These are phyloP conservation scores for Melinaea menophilus DNA, from an alignment of 2,888 invertebrate genomes.

Conservation along the genomic window DNA sequence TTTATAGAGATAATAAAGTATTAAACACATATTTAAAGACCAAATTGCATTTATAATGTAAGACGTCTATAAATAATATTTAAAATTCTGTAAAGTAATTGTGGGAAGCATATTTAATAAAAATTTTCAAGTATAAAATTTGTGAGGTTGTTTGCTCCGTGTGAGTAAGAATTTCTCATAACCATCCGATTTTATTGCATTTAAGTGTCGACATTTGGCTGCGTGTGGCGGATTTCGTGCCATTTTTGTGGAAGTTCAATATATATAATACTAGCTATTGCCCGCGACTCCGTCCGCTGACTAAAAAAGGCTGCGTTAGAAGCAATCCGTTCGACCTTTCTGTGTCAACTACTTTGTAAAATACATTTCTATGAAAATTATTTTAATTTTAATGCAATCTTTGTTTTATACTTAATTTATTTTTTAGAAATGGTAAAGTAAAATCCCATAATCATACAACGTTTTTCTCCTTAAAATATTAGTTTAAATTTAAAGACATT, in stretches of 20 bases:
- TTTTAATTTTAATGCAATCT: too few relatives aligned
- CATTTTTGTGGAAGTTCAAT: neutral
- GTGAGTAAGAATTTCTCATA: slow-evolving; percentile 1
- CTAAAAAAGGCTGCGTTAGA: neutral
- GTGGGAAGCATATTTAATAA: slow-evolving; percentile 3
- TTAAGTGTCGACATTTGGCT: slow-evolving; percentile 8
- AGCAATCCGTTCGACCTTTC: too few relatives aligned
- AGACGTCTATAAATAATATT: neutral
- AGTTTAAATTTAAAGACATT: too few relatives aligned
- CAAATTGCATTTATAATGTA: neutral
- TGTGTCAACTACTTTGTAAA: too few relatives aligned
- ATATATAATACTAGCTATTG: neutral
- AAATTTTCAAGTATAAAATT: neutral
- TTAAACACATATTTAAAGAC: too few relatives aligned
- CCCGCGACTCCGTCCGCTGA: too few relatives aligned
- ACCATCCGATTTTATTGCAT: neutral
- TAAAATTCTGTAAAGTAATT: neutral
- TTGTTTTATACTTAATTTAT: too few relatives aligned
- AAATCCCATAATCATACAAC: too few relatives aligned
- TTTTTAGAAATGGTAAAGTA: too few relatives aligned
- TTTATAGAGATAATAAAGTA: too few relatives aligned
- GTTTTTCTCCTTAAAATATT: too few relatives aligned
- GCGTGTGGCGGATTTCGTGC: neutral
- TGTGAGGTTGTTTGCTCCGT: neutral
- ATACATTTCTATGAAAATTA: too few relatives aligned